These are phyloP conservation scores for Entomobrya proxima DNA, from an alignment of 2,888 invertebrate species.

Conservation along the genomic window DNA sequence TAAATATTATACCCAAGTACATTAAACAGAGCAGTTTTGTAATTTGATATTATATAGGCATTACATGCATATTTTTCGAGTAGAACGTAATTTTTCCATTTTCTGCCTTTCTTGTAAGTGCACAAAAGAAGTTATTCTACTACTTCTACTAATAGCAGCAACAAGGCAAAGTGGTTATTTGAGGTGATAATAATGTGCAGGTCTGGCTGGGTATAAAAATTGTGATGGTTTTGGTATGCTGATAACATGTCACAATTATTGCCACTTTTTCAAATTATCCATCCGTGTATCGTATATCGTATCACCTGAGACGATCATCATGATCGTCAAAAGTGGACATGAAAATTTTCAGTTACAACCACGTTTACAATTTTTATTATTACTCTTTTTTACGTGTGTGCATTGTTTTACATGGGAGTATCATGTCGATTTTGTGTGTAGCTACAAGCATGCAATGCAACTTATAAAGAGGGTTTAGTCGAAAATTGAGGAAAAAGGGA, in stretches of 20 bases:
- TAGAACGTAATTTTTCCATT: constrained; percentile 14
- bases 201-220: neutral
- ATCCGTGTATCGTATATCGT: constrained; percentile 11
- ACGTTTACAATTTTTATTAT: constrained; percentile 35
- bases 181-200: neutral
- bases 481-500: neutral
- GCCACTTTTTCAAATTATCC: constrained; percentile 40
- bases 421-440: neutral
- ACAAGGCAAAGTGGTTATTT: neutral
- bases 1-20: too few species aligned
- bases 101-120: neutral
- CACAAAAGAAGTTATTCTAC: constrained; percentile 5
- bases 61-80: too few species aligned
- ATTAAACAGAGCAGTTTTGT: constrained; percentile 22
- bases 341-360: constrained; percentile 13
- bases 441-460: neutral
- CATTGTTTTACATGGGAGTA: constrained; percentile 22
- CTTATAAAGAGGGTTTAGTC: too few species aligned
- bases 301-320: constrained; percentile 17
- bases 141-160: constrained; percentile 8
- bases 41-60: constrained; percentile 21
- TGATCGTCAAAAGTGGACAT: constrained; percentile 29
- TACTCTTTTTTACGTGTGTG: constrained; percentile 3
- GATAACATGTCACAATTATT: constrained; percentile 50
- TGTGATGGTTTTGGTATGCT: constrained; percentile 38